These are phyloP conservation scores for Folsomia manolachei DNA, from an alignment of 2,888 invertebrate species.

Conservation along the genomic window DNA sequence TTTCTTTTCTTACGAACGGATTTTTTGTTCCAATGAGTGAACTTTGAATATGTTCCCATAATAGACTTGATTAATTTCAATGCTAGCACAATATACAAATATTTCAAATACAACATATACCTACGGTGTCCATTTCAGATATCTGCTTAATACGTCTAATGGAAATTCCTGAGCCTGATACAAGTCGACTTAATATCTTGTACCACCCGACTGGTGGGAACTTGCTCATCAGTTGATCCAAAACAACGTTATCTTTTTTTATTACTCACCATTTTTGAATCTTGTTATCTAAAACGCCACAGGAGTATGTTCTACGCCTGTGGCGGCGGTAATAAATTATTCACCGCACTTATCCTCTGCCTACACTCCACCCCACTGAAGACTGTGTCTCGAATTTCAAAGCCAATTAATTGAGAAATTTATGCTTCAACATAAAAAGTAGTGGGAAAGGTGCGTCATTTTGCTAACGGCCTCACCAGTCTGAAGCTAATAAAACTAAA, in stretches of 20 bases:
- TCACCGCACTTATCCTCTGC: neutral
- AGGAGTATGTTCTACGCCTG: too few species aligned
- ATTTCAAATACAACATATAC: too few species aligned
- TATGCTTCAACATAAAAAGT: neutral
- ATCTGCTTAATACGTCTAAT: too few species aligned
- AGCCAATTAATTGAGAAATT: neutral
- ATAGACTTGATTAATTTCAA: neutral
- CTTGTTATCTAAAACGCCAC: too few species aligned
- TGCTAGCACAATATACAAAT: too few species aligned
- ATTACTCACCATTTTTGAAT: neutral
- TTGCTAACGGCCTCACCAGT: neutral
- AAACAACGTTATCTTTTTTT: neutral
- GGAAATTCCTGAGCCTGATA: too few species aligned
- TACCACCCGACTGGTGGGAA: neutral
- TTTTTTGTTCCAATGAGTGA: neutral
- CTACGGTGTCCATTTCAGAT: too few species aligned
- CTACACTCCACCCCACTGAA: neutral
- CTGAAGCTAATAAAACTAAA: too few species aligned
- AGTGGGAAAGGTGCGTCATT: neutral
- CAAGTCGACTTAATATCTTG: too few species aligned
- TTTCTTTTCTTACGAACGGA: neutral
- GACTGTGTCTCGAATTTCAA: neutral
- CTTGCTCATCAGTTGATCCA: neutral
- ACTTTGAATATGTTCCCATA: neutral
- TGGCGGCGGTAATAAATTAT: constrained; percentile 13